Conservation (phyloP, 92 coral and sea anemone species). For the Plumapathes pennacea region DNA sequence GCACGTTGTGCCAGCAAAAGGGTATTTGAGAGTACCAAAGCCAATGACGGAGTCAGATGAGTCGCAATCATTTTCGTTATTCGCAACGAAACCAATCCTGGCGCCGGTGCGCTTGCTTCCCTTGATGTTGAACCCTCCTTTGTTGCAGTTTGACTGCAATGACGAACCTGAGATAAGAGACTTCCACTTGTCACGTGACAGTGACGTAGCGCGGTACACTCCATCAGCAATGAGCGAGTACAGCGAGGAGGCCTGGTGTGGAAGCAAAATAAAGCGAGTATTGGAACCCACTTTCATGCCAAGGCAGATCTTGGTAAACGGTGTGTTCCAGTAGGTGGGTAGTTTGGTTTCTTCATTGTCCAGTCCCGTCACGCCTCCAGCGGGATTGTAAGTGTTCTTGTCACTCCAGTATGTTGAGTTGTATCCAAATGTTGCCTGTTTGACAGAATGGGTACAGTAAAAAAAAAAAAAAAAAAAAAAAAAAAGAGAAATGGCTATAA, state of each 20-base stretch:
- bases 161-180: slow-evolving; percentile 3
- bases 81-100: slow-evolving; percentile 4
- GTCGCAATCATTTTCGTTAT: neutral
- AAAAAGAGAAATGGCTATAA: too few species aligned
- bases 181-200: slow-evolving; percentile 21
- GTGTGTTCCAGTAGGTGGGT: slow-evolving; percentile 19
- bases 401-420: slow-evolving; percentile 11
- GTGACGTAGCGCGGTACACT: slow-evolving; percentile 11
- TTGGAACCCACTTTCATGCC: slow-evolving; percentile 11
- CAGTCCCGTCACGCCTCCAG: slow-evolving; percentile 16
- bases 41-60: neutral
- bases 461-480: too few species aligned
- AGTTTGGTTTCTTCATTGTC: slow-evolving; percentile 16
- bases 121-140: slow-evolving; percentile 1
- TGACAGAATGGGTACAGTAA: too few species aligned
- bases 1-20: too few species aligned
- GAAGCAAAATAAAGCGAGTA: neutral
- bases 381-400: neutral
- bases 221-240: slow-evolving; percentile 24
- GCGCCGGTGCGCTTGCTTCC: too few species aligned
- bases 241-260: slow-evolving; percentile 1
- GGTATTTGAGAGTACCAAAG: too few species aligned
- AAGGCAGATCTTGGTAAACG: slow-evolving; percentile 19
- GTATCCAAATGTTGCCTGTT: too few species aligned
- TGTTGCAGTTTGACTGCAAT: neutral